Conservation (phyloP, 2,797 vertebrate species). For the Diplodus puntazzo region DNA sequence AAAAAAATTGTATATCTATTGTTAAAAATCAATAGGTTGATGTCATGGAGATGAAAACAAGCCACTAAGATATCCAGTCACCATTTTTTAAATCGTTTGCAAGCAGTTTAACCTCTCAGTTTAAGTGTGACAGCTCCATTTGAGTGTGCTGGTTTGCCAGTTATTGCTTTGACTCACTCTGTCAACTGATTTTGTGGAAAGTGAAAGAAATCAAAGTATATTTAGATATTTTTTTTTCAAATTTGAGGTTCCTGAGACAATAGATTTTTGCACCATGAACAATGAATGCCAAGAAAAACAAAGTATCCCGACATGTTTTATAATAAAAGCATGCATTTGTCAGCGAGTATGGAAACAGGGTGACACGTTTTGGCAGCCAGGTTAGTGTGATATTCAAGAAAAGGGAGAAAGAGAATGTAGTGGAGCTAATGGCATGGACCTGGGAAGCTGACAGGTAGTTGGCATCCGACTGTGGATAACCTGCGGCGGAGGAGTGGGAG, state of each 20-base stretch:
- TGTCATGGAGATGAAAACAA: conserved; percentile 10
- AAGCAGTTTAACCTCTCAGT: conserved; percentile 6
- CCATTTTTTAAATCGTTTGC: neutral
- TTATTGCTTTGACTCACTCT: conserved; percentile 21
- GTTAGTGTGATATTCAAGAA: conserved; percentile 23
- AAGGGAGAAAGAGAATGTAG: conserved; percentile 1
- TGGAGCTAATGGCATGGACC: neutral
- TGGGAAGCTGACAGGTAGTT: conserved; percentile 25
- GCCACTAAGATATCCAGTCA: neutral
- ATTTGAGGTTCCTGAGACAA: neutral
- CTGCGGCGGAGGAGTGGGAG: neutral
- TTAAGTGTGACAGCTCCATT: neutral
- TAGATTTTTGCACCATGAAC: neutral
- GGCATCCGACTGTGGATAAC: conserved; percentile 27
- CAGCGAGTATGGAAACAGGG: conserved; percentile 27
- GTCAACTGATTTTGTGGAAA: neutral
- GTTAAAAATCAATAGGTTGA: conserved; percentile 8
- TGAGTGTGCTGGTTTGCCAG: neutral
- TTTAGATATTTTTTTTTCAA: conserved; percentile 15
- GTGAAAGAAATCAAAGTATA: conserved; percentile 1
- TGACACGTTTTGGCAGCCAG: conserved; percentile 21
- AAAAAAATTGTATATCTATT: conserved; percentile 20
- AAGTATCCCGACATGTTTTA: neutral
- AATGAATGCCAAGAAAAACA: neutral
- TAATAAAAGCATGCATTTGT: conserved; percentile 13